Evolutionary conservation across 2,888 invertebrate species (phyloP).

Genomic region (Fissipunctia ypsillon): DNA sequence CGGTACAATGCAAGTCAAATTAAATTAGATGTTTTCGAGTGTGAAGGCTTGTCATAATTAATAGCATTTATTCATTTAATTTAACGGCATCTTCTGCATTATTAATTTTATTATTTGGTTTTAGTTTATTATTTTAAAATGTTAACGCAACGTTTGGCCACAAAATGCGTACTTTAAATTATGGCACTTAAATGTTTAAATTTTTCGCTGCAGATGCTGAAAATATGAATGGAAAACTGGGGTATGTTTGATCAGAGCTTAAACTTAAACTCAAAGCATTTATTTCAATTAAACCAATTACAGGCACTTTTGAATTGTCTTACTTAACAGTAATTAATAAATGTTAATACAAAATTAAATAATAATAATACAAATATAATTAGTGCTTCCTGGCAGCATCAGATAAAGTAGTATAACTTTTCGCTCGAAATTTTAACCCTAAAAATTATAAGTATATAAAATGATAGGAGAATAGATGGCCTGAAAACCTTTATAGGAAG

Average conservation of each 20-base stretch:
- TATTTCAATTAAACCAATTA: too few relatives aligned
- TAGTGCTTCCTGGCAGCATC: too few relatives aligned
- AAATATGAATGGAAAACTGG: not conserved
- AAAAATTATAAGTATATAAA: too few relatives aligned
- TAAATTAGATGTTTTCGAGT: not conserved
- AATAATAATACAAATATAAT: not conserved
- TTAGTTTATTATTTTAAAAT: not conserved
- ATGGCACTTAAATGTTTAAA: not conserved
- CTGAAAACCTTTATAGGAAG: too few relatives aligned
- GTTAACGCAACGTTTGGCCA: not conserved
- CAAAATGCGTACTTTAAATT: not conserved
- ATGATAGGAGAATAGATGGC: not conserved
- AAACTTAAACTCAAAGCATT: too few relatives aligned
- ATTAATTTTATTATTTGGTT: not conserved
- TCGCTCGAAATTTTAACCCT: too few relatives aligned
- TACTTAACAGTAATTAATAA: not conserved
- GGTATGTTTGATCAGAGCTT: not conserved
- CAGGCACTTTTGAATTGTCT: too few relatives aligned
- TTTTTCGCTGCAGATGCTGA: not conserved
- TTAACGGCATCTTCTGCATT: not conserved
- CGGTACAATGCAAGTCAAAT: not conserved
- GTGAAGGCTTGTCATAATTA: constrained; percentile 4
- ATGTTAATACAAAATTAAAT: not conserved
- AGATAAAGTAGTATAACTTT: not conserved
- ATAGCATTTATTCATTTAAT: not conserved